Evolutionary conservation across 2,113 vertebrate genomes (phyloP).

Genomic region (Chunga burmeisteri): DNA sequence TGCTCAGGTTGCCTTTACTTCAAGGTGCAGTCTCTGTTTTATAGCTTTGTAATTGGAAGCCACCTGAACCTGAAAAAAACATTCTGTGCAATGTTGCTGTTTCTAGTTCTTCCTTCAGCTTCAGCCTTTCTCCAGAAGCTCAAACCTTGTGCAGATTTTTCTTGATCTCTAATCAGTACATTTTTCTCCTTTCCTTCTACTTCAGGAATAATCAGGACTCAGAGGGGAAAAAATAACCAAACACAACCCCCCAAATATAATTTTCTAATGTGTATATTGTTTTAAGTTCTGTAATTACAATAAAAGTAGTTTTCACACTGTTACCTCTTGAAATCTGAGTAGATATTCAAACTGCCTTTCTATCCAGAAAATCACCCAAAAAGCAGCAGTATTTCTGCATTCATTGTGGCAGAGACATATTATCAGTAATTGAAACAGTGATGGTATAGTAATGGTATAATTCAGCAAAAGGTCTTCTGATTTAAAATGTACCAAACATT

Average conservation of each 20-base stretch:
- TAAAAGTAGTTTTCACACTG: not conserved
- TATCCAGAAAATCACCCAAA: not conserved
- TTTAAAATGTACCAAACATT: not conserved
- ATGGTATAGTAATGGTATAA: not conserved
- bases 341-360: not conserved
- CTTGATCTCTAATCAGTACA: not conserved
- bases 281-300: not conserved
- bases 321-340: not conserved
- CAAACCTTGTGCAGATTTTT: not conserved
- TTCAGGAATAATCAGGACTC: not conserved
- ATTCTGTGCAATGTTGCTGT: not conserved
- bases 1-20: slow-evolving; percentile 64
- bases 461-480: not conserved
- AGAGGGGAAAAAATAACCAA: not conserved
- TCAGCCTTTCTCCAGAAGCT: not conserved
- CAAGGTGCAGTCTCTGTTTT: slow-evolving; percentile 9
- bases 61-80: slow-evolving; percentile 3
- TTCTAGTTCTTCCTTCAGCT: not conserved
- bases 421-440: not conserved
- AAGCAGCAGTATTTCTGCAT: not conserved
- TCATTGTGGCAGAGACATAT: not conserved
- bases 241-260: not conserved
- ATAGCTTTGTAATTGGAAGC: slow-evolving; percentile 43
- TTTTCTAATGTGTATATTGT: not conserved
- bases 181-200: not conserved